Evolutionary conservation across 2,888 invertebrate species (phyloP), one percentile per base, ranked within the genome.

Genomic region (Drosophila falleni): DNA sequence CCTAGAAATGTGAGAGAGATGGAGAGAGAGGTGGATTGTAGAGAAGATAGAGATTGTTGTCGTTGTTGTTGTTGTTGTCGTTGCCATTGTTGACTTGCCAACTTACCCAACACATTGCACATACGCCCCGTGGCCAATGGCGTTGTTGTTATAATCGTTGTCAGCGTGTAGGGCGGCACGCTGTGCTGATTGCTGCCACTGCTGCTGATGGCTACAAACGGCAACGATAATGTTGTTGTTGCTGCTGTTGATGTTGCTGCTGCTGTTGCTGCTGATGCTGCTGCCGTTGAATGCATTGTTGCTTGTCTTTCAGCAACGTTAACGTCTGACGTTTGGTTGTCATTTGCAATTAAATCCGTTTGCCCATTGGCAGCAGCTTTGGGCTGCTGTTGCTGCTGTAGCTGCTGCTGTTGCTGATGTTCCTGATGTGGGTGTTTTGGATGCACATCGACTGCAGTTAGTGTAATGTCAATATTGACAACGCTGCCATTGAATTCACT

Each of bases 1-100:
- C 95, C 95, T 95, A 93, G 41, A 92, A 39, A 35, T 39, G 33
- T 13, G 13, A 73, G 55, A 23, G 23, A 5, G 5, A n/a, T n/a
- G 9, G 11, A 37, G 23, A 29, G 47, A 46, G 51, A 10, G 26
- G 44, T n/a, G 16, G 19, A 16, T 33, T 3, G 16, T 11, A 39
- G n/a, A 10, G n/a, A 11, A 11, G 13, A 33, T 11, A 29, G 33
- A 46, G n/a, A 35, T 19, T 42, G 42, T 44, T 44, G 11, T n/a
- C n/a, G n/a, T n/a, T n/a, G n/a, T n/a, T n/a, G n/a, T n/a, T n/a
- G n/a, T 29, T 5, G 37, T 39, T 55, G 23, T 16, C 56, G 19
- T 26, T 41, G 16, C 29, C 23, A 26, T 54, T 61, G 46, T 42
- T 61, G 42, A 56, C 53, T 58, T 53, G 39, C 35, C 35, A 66